Percentiles rank a stretch among this genome's conserved stretches.
Evolutionary conservation across 2,113 vertebrate species (phyloP).

Genomic region (Chrysemys picta): DNA sequence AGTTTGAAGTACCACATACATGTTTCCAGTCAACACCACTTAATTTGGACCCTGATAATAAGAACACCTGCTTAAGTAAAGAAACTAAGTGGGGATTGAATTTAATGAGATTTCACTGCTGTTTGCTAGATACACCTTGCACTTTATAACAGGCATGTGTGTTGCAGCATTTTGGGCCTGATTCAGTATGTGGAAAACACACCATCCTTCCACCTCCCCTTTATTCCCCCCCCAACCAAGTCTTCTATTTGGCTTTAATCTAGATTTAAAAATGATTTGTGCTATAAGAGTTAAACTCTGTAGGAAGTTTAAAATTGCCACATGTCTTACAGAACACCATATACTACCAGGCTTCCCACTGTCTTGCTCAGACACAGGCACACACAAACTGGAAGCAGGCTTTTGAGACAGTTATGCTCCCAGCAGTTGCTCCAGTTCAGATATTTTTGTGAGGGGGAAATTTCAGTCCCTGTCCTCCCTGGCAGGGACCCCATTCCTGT

Average conservation of each 20-base stretch:
- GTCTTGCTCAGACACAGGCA: conserved; percentile 19
- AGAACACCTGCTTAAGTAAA: background rate
- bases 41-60: background rate
- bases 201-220: accelerated
- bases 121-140: accelerated
- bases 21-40: background rate
- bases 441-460: background rate
- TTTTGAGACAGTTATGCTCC: background rate
- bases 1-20: background rate
- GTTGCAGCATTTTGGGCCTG: background rate
- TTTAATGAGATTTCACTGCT: background rate
- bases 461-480: background rate
- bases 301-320: background rate
- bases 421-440: background rate
- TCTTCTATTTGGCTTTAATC: background rate
- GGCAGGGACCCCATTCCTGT: background rate
- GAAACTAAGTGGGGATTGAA: background rate
- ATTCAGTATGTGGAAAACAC: accelerated
- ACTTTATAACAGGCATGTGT: background rate
- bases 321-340: background rate
- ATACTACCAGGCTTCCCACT: conserved; percentile 50
- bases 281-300: conserved; percentile 39
- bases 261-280: background rate
- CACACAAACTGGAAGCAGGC: background rate
- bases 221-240: background rate